Conservation (phyloP, 2,797 vertebrate genomes). For the Aplochiton taeniatus region DNA sequence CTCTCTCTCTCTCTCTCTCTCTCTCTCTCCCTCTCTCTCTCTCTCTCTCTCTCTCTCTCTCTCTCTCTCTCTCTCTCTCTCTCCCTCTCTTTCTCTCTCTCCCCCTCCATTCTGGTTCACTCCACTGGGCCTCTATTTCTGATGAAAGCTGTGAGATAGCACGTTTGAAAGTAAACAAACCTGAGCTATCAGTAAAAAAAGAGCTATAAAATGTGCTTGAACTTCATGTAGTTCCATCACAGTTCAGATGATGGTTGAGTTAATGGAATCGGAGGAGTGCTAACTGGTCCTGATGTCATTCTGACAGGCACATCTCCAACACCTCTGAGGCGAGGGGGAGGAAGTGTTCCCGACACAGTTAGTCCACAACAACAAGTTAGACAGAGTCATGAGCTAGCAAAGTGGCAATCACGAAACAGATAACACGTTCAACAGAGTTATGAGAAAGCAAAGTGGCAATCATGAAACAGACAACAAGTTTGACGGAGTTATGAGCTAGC, state of each 20-base stretch:
- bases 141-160: slow-evolving; percentile 1
- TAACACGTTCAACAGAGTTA: too few species aligned
- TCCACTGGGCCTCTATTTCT: slow-evolving; percentile 37
- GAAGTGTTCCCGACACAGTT: too few species aligned
- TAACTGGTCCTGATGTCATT: too few species aligned
- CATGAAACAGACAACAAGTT: too few species aligned
- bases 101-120: slow-evolving; percentile 44
- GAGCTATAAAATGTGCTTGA: too few species aligned
- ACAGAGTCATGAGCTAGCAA: slow-evolving; percentile 7
- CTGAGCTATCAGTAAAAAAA: too few species aligned
- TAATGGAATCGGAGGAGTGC: too few species aligned
- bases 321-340: too few species aligned
- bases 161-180: background rate
- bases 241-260: too few species aligned
- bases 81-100: slow-evolving; percentile 61
- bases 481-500: slow-evolving; percentile 6
- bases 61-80: slow-evolving; percentile 35
- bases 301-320: slow-evolving; percentile 14
- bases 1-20: slow-evolving; percentile 39
- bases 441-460: slow-evolving; percentile 16
- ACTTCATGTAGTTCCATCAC: too few species aligned
- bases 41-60: slow-evolving; percentile 18
- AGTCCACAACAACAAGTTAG: too few species aligned
- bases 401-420: too few species aligned
- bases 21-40: slow-evolving; percentile 21